phyloP scores from a whole-genome alignment of 2,888 invertebrate species.

The Morpho helenor region DNA sequence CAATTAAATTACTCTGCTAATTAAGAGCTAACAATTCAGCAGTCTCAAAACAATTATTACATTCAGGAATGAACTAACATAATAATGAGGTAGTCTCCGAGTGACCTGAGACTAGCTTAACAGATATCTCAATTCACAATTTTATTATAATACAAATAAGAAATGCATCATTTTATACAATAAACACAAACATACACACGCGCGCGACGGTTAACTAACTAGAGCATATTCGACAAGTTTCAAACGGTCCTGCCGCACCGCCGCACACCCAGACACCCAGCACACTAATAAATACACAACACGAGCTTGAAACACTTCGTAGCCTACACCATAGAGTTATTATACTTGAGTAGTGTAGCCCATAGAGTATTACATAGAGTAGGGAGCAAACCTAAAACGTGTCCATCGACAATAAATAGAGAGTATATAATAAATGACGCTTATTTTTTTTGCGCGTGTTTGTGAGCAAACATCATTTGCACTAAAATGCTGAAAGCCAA shows the following conservation, averaged over 20 bases:
- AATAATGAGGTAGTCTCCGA: slow-evolving; percentile 61
- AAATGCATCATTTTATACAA: slow-evolving; percentile 70
- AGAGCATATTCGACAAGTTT: slow-evolving; percentile 26
- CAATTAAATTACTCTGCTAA: slow-evolving; percentile 63
- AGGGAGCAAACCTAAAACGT: no score
- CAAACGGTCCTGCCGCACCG: slow-evolving; percentile 30
- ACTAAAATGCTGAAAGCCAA: no score
- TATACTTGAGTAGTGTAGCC: no score
- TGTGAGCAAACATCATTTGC: no score
- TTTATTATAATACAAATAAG: slow-evolving; percentile 59
- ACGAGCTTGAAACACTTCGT: slow-evolving; percentile 55
- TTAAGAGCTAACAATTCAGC: slow-evolving; percentile 76
- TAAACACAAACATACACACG: slow-evolving; percentile 34
- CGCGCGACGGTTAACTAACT: slow-evolving; percentile 40
- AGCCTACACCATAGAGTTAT: slow-evolving; percentile 29
- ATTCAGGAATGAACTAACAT: slow-evolving; percentile 58
- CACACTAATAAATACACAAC: slow-evolving; percentile 69
- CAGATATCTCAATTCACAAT: slow-evolving; percentile 26
- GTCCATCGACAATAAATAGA: no score
- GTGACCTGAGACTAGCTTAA: slow-evolving; percentile 49
- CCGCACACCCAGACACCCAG: slow-evolving; percentile 42
- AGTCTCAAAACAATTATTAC: slow-evolving; percentile 70
- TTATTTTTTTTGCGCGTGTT: no score
- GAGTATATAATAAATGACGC: no score
- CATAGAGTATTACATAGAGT: no score